Percentiles rank a stretch among this genome's conserved stretches.
These are phyloP conservation scores for Macrophya annulata DNA, from an alignment of 2,888 invertebrate species.

Conservation along the genomic window DNA sequence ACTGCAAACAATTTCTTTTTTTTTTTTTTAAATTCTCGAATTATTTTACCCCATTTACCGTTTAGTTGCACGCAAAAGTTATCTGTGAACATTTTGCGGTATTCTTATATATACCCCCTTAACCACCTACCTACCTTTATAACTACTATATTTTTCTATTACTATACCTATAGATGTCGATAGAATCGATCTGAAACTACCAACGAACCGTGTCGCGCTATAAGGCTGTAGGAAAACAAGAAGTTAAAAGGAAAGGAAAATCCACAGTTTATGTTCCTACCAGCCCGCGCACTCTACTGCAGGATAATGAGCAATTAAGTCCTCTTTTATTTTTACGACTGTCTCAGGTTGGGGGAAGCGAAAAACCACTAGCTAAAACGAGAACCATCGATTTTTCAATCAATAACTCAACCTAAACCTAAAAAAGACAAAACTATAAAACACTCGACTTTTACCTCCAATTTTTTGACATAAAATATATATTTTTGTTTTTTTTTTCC, in stretches of 20 bases:
- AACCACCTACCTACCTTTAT: not conserved
- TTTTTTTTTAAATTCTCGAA: not conserved
- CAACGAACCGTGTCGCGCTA: not conserved
- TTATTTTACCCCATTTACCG: not conserved
- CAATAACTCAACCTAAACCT: not conserved
- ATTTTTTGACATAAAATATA: no score
- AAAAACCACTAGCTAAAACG: not conserved
- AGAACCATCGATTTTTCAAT: conserved; percentile 28
- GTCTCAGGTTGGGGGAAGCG: not conserved
- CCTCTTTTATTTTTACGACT: conserved; percentile 4
- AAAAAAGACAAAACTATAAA: not conserved
- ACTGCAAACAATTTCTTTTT: not conserved
- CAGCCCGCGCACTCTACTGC: not conserved
- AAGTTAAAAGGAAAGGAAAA: not conserved
- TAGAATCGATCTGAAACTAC: conserved; percentile 2
- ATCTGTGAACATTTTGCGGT: not conserved
- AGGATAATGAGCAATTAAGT: conserved; percentile 46
- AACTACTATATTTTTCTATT: not conserved
- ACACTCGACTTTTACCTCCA: no score
- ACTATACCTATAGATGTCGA: not conserved
- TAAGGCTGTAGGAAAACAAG: not conserved
- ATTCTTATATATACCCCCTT: not conserved
- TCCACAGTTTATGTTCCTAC: conserved; percentile 15
- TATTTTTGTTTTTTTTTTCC: no score
- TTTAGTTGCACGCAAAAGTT: conserved; percentile 10